phyloP scores from a whole-genome alignment of 2,888 invertebrate genomes.

The Drosophila mimica region DNA sequence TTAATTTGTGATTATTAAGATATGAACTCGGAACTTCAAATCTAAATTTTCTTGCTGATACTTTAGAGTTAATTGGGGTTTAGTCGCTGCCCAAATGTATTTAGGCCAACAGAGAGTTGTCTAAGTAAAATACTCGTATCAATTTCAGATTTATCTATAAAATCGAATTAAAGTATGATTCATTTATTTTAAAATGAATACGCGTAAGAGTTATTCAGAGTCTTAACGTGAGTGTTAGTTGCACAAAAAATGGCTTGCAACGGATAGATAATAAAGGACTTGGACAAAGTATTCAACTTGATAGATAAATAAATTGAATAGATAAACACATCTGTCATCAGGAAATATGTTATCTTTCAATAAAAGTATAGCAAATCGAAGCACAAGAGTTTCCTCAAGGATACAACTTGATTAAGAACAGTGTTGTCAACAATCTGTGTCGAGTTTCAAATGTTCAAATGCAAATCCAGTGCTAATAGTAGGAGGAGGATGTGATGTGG shows the following conservation, averaged over 20 bases:
- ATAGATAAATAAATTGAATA: too few species aligned
- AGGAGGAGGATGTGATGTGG: not conserved
- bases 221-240: not conserved
- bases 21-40: not conserved
- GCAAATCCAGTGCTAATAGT: conserved; percentile 12
- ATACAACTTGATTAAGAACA: not conserved
- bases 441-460: conserved; percentile 3
- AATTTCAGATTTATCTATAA: not conserved
- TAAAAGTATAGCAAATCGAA: not conserved
- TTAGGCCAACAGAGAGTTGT: not conserved
- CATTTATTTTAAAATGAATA: not conserved
- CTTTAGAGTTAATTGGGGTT: not conserved
- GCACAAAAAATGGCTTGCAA: not conserved
- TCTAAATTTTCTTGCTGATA: not conserved
- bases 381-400: not conserved
- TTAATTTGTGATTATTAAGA: not conserved
- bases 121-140: not conserved
- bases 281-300: not conserved
- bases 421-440: not conserved
- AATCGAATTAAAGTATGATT: not conserved
- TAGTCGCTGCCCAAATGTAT: not conserved
- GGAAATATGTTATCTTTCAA: not conserved
- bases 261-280: not conserved
- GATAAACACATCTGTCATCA: not conserved
- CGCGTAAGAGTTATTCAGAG: not conserved